Base-by-base conservation (phyloP, 2,113 vertebrate genomes). In the Atlantisia rogersi region DNA sequence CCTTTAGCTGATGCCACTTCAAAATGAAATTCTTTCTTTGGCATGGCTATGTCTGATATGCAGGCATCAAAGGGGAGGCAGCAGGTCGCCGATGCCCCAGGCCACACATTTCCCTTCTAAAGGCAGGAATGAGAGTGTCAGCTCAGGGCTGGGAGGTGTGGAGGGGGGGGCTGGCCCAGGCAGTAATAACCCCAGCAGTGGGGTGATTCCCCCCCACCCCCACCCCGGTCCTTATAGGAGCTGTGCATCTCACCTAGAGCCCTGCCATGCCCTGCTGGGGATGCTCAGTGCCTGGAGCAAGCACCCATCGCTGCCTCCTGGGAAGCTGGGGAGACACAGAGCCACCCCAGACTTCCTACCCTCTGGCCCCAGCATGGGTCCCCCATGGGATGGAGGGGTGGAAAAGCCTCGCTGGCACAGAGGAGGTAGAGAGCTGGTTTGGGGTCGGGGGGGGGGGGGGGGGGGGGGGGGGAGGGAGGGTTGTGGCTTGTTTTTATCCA, bases 21-120 rank as follows among this genome's bases (percentile, higher is more conserved):
- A 98, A 99, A 99, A 98, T 98, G 97, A 98, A 98, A 99, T 99
- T 98, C 98, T 98, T 98, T 97, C 98, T 97, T 79, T 96, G 98
- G 98, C 96, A 95, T 76, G 96, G 97, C 96, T 97, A 97, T 97
- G 98, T 97, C 97, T 98, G 98, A 98, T 98, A 98, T 97, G 97
- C 97, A 97, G 95, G 96, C 98, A 98, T 99, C 98, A 99, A 99
- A 99, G 98, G 94, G 92, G 97, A 96, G 94, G 97, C 98, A 92
- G 80, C 97, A 89, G 84, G 97, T 97, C 95, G 95, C 95, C 95
- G 84, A 48, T 83, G 97, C 98, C 98, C 95, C 85, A 58, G 98
- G 98, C 97, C 97, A 97, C 92, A 24, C 95, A 97, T 94, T 95
- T 95, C 94, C 96, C 96, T 96, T 97, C 96, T 95, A 95, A 97